Evolutionary conservation across 2,797 vertebrate genomes (phyloP), one percentile per base, ranked within the genome.

Genomic region (Gorsachius magnificus): DNA sequence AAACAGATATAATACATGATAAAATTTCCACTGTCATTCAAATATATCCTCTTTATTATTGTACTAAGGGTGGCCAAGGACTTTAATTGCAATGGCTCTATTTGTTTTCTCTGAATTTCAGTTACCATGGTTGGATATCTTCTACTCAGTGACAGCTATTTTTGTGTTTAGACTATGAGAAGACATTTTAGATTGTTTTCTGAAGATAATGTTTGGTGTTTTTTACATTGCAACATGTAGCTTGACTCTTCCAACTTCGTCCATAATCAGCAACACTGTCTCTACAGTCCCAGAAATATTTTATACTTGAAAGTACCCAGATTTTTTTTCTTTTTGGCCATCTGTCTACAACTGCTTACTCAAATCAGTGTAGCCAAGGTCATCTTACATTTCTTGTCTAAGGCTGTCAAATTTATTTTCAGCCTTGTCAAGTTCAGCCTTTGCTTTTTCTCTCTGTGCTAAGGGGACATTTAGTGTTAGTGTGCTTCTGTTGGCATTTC

Each of bases 371-470:
- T 80, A 91, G 65, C 43, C 3, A 21, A 88, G 88, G 93, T 94
- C 76, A 92, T 89, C 83, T 87, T 93, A 61, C 19, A 72, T 90
- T 69, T 92, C 66, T 81, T 77, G 51, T 94, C 51, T 79, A 63
- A 76, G 64, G 15, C 54, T 96, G 70, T 95, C 92, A 95, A 57
- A 85, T 84, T 94, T 93, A 90, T 96, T 95, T 97, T 96, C 93
- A 96, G 46, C 46, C 66, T 91, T 90, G 86, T 94, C 90, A 89
- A 78, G 54, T 86, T 80, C 89, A 91, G 72, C 72, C 74, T 88
- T 95, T 92, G 26, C 33, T 83, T 94, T 91, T 87, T 87, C 53
- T 89, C 33, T 90, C 56, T 85, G 35, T 45, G 35, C 75, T 89
- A 69, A 83, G 29, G 78, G 83, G 81, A 87, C 57, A 78, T 88